Percentiles rank a stretch among this genome's conserved stretches.
phyloP scores from a whole-genome alignment of 2,113 vertebrate genomes.

The Carassius auratus region DNA sequence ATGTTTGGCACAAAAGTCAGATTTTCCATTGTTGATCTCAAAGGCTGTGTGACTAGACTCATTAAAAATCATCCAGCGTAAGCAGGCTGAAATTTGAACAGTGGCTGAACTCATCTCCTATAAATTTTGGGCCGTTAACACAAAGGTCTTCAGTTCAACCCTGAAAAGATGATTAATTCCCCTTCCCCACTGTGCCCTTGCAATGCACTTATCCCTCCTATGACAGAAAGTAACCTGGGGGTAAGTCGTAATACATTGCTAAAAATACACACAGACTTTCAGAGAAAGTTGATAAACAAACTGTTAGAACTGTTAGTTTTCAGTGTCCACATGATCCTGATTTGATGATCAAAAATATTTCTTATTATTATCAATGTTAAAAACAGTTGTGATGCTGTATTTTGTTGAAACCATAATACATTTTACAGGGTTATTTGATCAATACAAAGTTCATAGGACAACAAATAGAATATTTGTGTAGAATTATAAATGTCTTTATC shows the following conservation, averaged over 20 bases:
- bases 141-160: not conserved
- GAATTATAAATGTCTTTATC: too few relatives aligned
- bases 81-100: not conserved
- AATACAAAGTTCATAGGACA: too few relatives aligned
- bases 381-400: too few relatives aligned
- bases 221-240: not conserved
- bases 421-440: too few relatives aligned
- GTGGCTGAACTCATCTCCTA: not conserved
- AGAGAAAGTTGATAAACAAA: too few relatives aligned
- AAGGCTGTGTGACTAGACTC: constrained; percentile 14
- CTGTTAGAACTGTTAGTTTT: too few relatives aligned
- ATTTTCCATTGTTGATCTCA: not conserved
- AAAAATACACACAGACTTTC: not conserved
- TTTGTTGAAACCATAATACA: too few relatives aligned
- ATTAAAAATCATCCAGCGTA: not conserved
- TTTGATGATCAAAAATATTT: too few relatives aligned
- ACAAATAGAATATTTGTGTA: not conserved
- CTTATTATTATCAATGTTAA: too few relatives aligned
- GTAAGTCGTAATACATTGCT: not conserved
- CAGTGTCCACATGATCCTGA: too few relatives aligned
- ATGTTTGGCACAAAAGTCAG: constrained; percentile 25
- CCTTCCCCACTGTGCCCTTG: not conserved
- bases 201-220: not conserved
- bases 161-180: not conserved
- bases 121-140: not conserved